These are phyloP conservation scores for Odiellus spinosus DNA, from an alignment of 2,888 invertebrate species.

Conservation along the genomic window DNA sequence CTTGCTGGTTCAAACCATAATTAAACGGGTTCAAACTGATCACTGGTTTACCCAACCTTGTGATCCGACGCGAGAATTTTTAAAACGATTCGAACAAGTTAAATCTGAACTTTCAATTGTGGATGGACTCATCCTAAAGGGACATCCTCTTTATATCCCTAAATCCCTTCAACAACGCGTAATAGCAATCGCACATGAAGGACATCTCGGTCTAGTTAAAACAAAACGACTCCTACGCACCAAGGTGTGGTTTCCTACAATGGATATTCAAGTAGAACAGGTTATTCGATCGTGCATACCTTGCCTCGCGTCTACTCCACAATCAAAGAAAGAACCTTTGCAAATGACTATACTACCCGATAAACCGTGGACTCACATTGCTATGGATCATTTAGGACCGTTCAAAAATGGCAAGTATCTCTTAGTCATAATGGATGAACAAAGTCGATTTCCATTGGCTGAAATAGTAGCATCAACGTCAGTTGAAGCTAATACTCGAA, in stretches of 20 bases:
- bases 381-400: neutral
- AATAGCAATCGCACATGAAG: too few species aligned
- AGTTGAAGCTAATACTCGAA: neutral
- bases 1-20: slow-evolving; percentile 2
- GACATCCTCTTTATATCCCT: slow-evolving; percentile 2
- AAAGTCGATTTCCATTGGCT: neutral
- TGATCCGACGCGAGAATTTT: neutral
- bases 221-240: too few species aligned
- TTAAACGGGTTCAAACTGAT: neutral
- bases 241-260: neutral
- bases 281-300: neutral
- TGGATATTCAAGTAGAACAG: neutral
- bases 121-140: slow-evolving; percentile 2
- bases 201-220: neutral
- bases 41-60: slow-evolving; percentile 1
- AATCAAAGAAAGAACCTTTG: neutral
- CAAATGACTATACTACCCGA: neutral
- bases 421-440: neutral
- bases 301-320: neutral
- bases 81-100: neutral
- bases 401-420: neutral
- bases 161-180: neutral
- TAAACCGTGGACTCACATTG: neutral
- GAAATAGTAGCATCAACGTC: neutral
- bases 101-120: slow-evolving; percentile 5